A percentile compares a stretch with the other conserved stretches of the same genome.
phyloP scores from a whole-genome alignment of 2,888 invertebrate genomes.

The Eledona agricola region DNA sequence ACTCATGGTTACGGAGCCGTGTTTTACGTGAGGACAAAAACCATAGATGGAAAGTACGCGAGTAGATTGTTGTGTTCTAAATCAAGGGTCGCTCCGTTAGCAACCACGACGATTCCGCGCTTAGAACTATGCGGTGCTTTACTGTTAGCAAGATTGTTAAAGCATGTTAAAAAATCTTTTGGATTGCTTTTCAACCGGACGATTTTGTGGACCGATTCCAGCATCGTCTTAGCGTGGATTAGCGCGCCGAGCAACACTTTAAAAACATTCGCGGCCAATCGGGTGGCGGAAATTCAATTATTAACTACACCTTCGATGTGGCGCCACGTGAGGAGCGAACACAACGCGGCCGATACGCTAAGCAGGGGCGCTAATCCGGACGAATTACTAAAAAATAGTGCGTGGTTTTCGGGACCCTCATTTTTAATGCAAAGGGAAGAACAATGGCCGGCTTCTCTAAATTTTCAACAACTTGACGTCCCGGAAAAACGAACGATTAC shows the following conservation, averaged over 20 bases:
- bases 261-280: slow-evolving; percentile 46
- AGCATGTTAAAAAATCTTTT: slow-evolving; percentile 19
- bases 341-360: slow-evolving; percentile 42
- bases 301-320: slow-evolving; percentile 32
- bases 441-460: slow-evolving; percentile 1
- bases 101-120: slow-evolving; percentile 44
- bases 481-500: not conserved
- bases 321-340: slow-evolving; percentile 36
- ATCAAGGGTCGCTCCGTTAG: slow-evolving; percentile 42
- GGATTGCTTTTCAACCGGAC: slow-evolving; percentile 9
- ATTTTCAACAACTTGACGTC: not conserved
- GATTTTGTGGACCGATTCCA: slow-evolving; percentile 47
- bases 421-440: slow-evolving; percentile 7
- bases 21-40: slow-evolving; percentile 17
- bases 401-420: slow-evolving; percentile 19
- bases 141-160: slow-evolving; percentile 40
- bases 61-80: slow-evolving; percentile 33
- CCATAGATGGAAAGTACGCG: not conserved
- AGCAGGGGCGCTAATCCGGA: slow-evolving; percentile 18
- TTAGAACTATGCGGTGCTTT: too few species aligned
- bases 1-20: slow-evolving; percentile 30
- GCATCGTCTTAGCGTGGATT: slow-evolving; percentile 49
- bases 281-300: slow-evolving; percentile 43
- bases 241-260: slow-evolving; percentile 31
- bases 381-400: slow-evolving; percentile 6